phyloP scores from a whole-genome alignment of 1,140 invertebrate species.

The Tetraneura akinire region DNA sequence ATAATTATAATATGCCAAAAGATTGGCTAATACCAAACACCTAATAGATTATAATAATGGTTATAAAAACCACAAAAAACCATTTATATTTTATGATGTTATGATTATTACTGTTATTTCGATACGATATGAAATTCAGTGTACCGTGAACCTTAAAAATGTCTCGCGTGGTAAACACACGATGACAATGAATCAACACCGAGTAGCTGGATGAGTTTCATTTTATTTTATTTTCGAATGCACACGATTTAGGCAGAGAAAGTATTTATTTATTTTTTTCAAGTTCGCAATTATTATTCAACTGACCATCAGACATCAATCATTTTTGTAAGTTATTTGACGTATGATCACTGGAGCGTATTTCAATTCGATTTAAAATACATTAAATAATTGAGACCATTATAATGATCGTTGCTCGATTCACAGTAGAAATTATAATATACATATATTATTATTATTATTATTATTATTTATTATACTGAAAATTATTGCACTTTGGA shows the following conservation, averaged over 20 bases:
- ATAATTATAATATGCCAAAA: not conserved
- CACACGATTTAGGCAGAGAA: conserved; percentile 44
- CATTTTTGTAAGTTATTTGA: conserved; percentile 44
- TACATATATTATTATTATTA: not conserved
- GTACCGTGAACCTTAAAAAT: conserved; percentile 43
- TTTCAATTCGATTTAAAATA: conserved; percentile 16
- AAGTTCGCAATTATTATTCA: conserved; percentile 48
- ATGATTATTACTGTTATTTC: conserved; percentile 20
- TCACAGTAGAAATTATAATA: not conserved
- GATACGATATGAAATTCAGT: conserved; percentile 32
- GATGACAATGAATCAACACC: conserved; percentile 39
- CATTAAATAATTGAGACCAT: not conserved
- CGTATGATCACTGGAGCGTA: conserved; percentile 38
- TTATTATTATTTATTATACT: not conserved
- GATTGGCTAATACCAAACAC: not conserved
- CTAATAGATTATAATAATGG: not conserved
- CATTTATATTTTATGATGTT: conserved; percentile 1
- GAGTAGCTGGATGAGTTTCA: conserved; percentile 46
- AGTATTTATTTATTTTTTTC: conserved; percentile 39
- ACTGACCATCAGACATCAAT: conserved; percentile 50
- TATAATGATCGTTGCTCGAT: not conserved
- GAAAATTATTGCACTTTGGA: not conserved
- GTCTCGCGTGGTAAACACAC: conserved; percentile 48
- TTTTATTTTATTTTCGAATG: conserved; percentile 48
- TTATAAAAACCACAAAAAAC: not conserved